A percentile compares a stretch with the other conserved stretches of the same genome.
Evolutionary conservation across 2,797 vertebrate species (phyloP).

Genomic region (Pseudomugil tenellus): DNA sequence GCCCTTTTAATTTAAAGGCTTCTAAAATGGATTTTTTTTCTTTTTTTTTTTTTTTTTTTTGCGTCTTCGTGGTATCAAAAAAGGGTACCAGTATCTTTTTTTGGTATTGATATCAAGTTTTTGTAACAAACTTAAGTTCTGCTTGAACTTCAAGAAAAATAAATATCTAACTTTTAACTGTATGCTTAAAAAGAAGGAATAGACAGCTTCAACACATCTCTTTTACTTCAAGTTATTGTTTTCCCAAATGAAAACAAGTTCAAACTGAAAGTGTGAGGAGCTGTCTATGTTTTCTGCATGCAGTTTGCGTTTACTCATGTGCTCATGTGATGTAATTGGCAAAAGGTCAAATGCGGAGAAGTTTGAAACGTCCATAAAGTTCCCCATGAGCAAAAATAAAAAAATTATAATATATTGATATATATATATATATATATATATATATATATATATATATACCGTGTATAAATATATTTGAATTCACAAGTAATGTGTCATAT

Average conservation of each 20-base stretch:
- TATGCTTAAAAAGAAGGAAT: not conserved
- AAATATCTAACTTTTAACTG: not conserved
- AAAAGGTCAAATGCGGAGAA: not conserved
- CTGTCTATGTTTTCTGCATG: not conserved
- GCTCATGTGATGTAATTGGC: not conserved
- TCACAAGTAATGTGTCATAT: too few species aligned
- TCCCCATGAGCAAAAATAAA: not conserved
- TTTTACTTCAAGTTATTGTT: slow-evolving; percentile 9
- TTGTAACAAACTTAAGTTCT: not conserved
- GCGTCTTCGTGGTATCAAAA: too few species aligned
- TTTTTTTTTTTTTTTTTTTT: too few species aligned
- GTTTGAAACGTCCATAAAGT: not conserved
- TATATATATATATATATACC: too few species aligned
- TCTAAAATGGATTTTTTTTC: not conserved
- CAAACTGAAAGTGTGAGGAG: not conserved
- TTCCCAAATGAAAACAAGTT: not conserved
- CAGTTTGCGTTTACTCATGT: slow-evolving; percentile 5
- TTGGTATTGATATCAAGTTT: not conserved
- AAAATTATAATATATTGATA: too few species aligned
- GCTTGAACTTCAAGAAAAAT: not conserved
- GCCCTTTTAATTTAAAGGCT: not conserved
- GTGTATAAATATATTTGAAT: too few species aligned
- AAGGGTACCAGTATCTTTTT: too few species aligned
- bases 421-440: too few species aligned
- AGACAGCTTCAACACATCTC: not conserved